Percentiles rank a stretch among this genome's conserved stretches.
These are phyloP conservation scores for Anas capensis DNA, from an alignment of 2,797 vertebrate species.

Conservation along the genomic window DNA sequence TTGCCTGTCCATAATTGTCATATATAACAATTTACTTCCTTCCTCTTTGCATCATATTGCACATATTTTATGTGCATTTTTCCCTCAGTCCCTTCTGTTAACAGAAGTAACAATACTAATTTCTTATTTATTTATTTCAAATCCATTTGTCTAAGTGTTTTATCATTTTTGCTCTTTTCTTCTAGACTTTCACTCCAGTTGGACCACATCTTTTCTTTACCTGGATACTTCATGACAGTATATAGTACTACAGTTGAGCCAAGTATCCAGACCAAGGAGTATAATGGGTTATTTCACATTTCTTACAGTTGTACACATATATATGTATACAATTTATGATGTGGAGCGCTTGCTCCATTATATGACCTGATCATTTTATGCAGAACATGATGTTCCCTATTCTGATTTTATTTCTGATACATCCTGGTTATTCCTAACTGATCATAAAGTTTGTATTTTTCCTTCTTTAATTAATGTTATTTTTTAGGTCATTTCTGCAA, in stretches of 20 bases:
- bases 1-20: background rate
- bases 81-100: background rate
- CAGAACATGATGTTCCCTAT: background rate
- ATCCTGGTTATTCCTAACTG: background rate
- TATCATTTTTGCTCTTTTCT: background rate
- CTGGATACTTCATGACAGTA: background rate
- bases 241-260: background rate
- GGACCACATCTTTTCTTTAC: background rate
- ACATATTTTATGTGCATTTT: background rate
- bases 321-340: no score
- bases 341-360: background rate
- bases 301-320: background rate
- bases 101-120: background rate
- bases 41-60: background rate
- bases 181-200: background rate
- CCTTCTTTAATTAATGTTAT: background rate
- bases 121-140: accelerated
- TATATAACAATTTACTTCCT: background rate
- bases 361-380: background rate
- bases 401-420: background rate
- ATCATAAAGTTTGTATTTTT: background rate
- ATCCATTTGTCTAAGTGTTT: background rate
- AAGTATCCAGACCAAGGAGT: background rate
- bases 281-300: background rate
- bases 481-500: background rate